Conservation (phyloP, 2,888 invertebrate genomes). For the Arctia plantaginis region DNA sequence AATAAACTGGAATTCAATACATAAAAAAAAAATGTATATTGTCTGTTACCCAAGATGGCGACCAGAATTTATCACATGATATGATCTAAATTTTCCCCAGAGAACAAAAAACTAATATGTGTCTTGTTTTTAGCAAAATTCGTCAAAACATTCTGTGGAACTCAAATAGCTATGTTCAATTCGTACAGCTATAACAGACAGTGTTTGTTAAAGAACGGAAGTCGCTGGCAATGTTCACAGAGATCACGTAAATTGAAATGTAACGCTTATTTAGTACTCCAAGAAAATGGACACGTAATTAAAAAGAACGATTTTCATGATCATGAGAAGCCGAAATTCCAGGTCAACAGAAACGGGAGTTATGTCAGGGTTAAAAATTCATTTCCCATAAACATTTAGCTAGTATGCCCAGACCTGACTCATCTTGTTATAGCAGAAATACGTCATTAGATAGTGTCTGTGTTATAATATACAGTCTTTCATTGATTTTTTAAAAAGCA, state of each 20-base stretch:
- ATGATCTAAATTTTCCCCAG: background rate
- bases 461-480: background rate
- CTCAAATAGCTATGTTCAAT: slow-evolving; percentile 13
- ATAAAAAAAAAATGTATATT: background rate
- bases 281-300: slow-evolving; percentile 4
- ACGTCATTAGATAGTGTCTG: too few relatives aligned
- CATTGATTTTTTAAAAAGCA: background rate
- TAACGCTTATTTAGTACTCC: slow-evolving; percentile 15
- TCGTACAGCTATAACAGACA: slow-evolving; percentile 19
- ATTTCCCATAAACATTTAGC: background rate
- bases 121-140: slow-evolving; percentile 17
- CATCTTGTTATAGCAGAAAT: too few relatives aligned
- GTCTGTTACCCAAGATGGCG: background rate
- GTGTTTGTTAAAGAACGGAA: slow-evolving; percentile 10
- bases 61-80: background rate
- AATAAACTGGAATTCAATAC: too few relatives aligned
- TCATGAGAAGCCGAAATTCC: slow-evolving; percentile 9
- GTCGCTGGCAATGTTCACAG: slow-evolving; percentile 24
- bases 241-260: slow-evolving; percentile 4
- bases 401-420: too few relatives aligned
- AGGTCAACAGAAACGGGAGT: background rate
- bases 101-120: background rate
- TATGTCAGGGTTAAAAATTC: background rate
- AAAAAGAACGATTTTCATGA: slow-evolving; percentile 8
- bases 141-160: slow-evolving; percentile 3